Percentiles rank a stretch among this genome's conserved stretches.
Conservation (phyloP, 2,113 vertebrate genomes). For the Ciconia boyciana region DNA sequence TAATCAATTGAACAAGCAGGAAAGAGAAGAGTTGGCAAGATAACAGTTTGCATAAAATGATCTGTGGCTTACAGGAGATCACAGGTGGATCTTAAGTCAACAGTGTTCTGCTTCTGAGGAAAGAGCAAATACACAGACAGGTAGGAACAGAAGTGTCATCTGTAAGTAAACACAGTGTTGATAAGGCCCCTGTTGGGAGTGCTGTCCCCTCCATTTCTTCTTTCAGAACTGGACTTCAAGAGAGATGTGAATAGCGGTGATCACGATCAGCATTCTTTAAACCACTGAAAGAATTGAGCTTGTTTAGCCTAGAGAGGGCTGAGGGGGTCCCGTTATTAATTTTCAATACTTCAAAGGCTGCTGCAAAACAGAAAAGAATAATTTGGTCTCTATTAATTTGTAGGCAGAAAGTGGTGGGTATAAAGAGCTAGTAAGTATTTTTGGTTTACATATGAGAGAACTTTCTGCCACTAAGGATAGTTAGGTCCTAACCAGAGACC, state of each 20-base stretch:
- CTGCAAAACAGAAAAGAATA: background rate
- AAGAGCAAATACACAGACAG: background rate
- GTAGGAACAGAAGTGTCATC: background rate
- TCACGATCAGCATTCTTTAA: background rate
- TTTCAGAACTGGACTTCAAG: background rate
- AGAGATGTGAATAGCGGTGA: background rate
- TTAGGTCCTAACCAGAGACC: background rate
- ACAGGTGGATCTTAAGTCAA: background rate
- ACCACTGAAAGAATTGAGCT: background rate
- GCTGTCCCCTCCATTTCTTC: background rate
- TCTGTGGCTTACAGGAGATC: background rate
- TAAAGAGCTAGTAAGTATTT: background rate
- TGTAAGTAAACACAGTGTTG: background rate
- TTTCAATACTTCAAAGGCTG: background rate
- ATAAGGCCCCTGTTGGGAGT: background rate
- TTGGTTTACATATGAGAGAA: background rate
- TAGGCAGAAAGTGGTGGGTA: background rate
- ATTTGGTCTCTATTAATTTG: background rate
- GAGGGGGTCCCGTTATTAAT: background rate
- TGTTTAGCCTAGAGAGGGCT: background rate
- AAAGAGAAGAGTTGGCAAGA: background rate
- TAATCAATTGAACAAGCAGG: background rate
- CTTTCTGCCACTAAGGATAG: background rate
- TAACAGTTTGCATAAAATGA: too few relatives aligned
- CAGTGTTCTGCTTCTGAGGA: background rate